Conservation (phyloP, 92 coral and sea anemone species). For the Phenganax subtilis region DNA sequence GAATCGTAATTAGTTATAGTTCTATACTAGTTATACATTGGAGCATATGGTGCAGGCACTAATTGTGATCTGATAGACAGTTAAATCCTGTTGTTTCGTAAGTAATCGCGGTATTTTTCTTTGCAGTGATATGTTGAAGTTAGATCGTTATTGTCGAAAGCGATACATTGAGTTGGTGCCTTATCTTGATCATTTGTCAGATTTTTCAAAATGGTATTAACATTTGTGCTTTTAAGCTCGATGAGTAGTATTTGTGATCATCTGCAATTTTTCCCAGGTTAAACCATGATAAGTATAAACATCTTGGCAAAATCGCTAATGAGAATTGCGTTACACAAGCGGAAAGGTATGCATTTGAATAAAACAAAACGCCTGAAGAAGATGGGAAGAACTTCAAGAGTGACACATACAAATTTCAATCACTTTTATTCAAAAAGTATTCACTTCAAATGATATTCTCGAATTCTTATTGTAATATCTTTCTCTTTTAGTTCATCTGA, state of each 20-base stretch:
- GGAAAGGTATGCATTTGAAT: neutral
- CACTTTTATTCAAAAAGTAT: no score
- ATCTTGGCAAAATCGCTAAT: conserved; percentile 6
- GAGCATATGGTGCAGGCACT: no score
- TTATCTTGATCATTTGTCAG: conserved; percentile 77
- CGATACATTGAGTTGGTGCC: conserved; percentile 87
- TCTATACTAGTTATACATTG: neutral
- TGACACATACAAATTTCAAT: neutral
- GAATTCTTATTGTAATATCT: neutral
- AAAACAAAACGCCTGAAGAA: neutral
- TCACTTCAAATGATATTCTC: neutral
- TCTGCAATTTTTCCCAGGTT: conserved; percentile 3
- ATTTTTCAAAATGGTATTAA: conserved; percentile 66
- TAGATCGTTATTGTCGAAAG: conserved; percentile 76
- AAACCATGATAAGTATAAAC: conserved; percentile 23
- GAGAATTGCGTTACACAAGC: neutral
- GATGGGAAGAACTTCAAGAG: neutral
- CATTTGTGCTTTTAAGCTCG: neutral
- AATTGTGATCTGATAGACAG: no score
- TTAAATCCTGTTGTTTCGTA: neutral
- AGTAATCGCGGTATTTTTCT: neutral
- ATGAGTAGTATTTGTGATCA: neutral
- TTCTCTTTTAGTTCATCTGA: conserved; percentile 6
- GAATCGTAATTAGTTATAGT: neutral
- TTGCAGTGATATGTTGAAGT: conserved; percentile 74